phyloP scores from a whole-genome alignment of 2,797 vertebrate species.

The Serranus cabrilla region DNA sequence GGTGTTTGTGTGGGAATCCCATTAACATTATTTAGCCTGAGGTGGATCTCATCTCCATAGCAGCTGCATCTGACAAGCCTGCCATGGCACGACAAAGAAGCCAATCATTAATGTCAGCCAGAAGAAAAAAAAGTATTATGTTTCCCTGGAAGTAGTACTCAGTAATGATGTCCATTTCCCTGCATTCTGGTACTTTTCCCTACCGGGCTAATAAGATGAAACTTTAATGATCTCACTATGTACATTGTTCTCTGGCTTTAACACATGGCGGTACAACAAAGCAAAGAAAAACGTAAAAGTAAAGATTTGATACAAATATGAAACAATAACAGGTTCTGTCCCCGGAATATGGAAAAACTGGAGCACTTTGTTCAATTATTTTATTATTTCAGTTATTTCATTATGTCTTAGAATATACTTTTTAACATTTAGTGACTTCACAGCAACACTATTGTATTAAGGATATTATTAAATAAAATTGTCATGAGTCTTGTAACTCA shows the following conservation, averaged over 20 bases:
- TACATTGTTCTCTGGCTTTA: slow-evolving; percentile 48
- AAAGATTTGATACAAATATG: slow-evolving; percentile 9
- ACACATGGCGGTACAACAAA: slow-evolving; percentile 22
- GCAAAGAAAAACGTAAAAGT: slow-evolving; percentile 21
- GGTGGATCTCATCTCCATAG: slow-evolving; percentile 73
- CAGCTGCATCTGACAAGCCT: slow-evolving; percentile 68
- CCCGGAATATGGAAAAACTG: background rate
- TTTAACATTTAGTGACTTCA: background rate
- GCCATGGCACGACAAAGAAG: slow-evolving; percentile 64
- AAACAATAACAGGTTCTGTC: slow-evolving; percentile 3
- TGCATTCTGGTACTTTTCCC: slow-evolving; percentile 50
- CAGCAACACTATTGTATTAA: background rate
- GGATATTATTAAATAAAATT: background rate
- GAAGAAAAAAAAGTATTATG: slow-evolving; percentile 53
- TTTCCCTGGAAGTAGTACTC: slow-evolving; percentile 64
- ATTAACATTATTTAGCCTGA: slow-evolving; percentile 75
- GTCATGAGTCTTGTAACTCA: background rate
- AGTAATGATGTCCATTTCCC: slow-evolving; percentile 70
- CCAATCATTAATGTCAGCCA: slow-evolving; percentile 75
- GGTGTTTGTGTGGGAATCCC: slow-evolving; percentile 68
- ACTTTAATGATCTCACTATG: slow-evolving; percentile 62
- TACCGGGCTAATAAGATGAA: slow-evolving; percentile 64
- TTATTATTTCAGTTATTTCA: background rate
- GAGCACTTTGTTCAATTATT: background rate
- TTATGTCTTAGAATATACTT: background rate